Base-by-base conservation (phyloP, 2,113 vertebrate genomes). In the Neolamprologus tretocephalus region DNA sequence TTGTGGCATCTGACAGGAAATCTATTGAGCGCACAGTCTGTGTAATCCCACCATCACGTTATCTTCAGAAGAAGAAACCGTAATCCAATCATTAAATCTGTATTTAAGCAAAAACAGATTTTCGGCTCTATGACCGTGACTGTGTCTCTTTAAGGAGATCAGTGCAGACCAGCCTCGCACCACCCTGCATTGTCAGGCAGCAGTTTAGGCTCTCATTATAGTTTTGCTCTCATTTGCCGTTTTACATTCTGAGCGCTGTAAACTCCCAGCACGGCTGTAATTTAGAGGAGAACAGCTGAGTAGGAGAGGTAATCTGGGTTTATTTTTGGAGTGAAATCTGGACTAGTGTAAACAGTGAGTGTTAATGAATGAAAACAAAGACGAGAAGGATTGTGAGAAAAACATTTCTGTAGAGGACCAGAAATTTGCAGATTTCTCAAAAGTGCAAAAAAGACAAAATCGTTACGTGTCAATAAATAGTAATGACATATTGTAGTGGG, bases 31-130 rank as follows among this genome's bases (percentile, higher is more conserved):
- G 78, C 90, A 13, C 83, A 87, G 86, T 84, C 89, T 78, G 73
- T 87, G 93, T 95, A 95, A 95, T 95, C 94, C 95, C 90, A 86
- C 92, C 73, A 88, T 91, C 93, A 89, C 89, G 83, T 93, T 73
- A 93, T 85, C 55, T 51, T 86, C 86, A 85, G 93, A 91, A 28
- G 33, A 93, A 93, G 87, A 86, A 94, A 86, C 89, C 78, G 85
- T 92, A 93, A 94, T 94, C 95, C 93, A 91, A 93, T 94, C 92
- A 91, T 93, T 92, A 91, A 87, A 88, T 93, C 92, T 93, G 91
- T 90, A 84, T 93, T 94, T 89, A 94, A 93, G 86, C 40, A 86
- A 93, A 89, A 93, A 93, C 84, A 83, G 85, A 91, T 93, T 91
- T 89, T 80, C 68, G n/a, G 80, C 80, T 87, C 47, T 42, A 6